A percentile compares a stretch with the other conserved stretches of the same genome.
These are phyloP conservation scores for Holacanthella duospinosa DNA, from an alignment of 2,888 invertebrate genomes.

Conservation along the genomic window DNA sequence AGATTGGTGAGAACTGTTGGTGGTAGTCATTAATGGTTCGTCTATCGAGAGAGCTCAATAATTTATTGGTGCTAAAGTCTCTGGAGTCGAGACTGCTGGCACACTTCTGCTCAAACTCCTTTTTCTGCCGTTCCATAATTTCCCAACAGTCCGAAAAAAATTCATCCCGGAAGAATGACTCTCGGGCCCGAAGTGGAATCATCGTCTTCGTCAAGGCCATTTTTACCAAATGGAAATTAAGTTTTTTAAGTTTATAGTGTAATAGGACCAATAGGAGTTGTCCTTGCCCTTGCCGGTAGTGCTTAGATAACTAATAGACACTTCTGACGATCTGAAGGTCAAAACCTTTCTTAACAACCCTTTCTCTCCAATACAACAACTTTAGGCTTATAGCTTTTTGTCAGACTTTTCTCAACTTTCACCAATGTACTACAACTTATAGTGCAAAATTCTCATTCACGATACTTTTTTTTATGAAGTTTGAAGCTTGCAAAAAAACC, in stretches of 20 bases:
- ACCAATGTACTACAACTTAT: too few relatives aligned
- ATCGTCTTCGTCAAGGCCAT: not conserved
- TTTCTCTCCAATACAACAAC: not conserved
- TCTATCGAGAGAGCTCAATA: not conserved
- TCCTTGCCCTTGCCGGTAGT: too few relatives aligned
- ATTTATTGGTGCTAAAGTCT: not conserved
- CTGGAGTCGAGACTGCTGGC: not conserved
- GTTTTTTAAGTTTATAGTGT: not conserved
- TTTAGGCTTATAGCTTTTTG: not conserved
- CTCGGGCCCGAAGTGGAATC: slow-evolving; percentile 2
- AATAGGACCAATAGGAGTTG: too few relatives aligned
- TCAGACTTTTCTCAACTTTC: not conserved
- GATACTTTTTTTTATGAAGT: not conserved
- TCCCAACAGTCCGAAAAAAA: slow-evolving; percentile 6
- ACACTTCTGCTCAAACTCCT: not conserved
- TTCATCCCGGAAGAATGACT: not conserved
- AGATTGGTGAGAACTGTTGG: not conserved
- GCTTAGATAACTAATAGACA: not conserved
- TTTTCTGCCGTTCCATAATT: not conserved
- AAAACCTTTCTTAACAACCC: too few relatives aligned
- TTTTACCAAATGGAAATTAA: not conserved
- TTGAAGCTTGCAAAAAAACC: not conserved
- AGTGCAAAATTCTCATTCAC: not conserved
- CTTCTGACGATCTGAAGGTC: not conserved
- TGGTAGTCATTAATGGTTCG: not conserved